Base-by-base conservation (phyloP, 2,888 invertebrate species). In the Danaus chrysippus region DNA sequence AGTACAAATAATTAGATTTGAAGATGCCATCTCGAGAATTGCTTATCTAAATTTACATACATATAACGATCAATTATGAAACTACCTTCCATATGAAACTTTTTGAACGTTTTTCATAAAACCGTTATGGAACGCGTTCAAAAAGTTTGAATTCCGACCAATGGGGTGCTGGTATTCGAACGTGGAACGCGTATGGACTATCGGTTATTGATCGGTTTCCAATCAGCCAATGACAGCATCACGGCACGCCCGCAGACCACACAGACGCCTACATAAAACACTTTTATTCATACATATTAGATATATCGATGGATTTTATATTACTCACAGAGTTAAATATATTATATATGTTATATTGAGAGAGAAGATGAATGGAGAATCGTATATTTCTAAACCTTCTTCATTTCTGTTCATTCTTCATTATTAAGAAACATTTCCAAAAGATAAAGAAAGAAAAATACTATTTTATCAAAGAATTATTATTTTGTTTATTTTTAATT, bases 131-230 rank as follows among this genome's bases (percentile, higher is more conserved):
- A 42, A 46, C 55, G 12, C 11, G 8, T 10, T 15, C 52, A 58
- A 55, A 19, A 52, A 42, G 52, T 43, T 54, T 55, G 62, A 61
- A 42, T 42, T 23, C 42, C 42, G 42, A 64, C 73, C 72, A 73
- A 70, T 73, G 59, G 62, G 63, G 64, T 55, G 63, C 15, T 58
- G 54, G 64, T 66, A 63, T 72, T 69, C 61, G 66, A 71, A 68
- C 53, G 42, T 69, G 62, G 68, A 70, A 69, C 71, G 69, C 64
- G 68, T 69, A 67, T 65, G 76, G 73, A 70, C 76, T 86, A 87
- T 88, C 79, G 86, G 87, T 75, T 85, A 87, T 88, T 82, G 88
- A 91, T 91, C 79, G 84, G 82, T 87, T 88, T 89, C 86, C 90
- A 76, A 90, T 90, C 87, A 85, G 78, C 91, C 91, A 91, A 91